Conservation (phyloP, 53 echinoderm and acorn worm genomes). For the Zoroaster sp. region DNA sequence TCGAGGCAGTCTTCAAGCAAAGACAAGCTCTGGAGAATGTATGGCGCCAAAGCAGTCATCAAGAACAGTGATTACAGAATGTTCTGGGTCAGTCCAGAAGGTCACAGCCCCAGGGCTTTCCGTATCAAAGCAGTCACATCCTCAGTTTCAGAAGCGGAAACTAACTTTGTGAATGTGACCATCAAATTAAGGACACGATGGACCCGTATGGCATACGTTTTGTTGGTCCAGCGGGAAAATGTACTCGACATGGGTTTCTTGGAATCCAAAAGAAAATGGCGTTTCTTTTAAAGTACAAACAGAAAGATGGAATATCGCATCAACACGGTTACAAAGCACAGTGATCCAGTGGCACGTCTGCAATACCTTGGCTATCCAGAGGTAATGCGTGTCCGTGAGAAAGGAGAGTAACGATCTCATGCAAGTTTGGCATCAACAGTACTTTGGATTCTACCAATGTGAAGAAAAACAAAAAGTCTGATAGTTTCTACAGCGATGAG, state of each 20-base stretch:
- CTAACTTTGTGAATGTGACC: constrained; percentile 92
- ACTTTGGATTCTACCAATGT: not conserved
- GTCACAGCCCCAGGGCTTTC: constrained; percentile 69
- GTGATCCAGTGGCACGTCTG: constrained; percentile 69
- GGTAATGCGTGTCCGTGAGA: too few relatives aligned
- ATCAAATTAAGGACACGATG: constrained; percentile 58
- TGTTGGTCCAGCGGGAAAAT: constrained; percentile 66
- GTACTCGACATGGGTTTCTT: constrained; percentile 71
- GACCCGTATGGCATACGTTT: constrained; percentile 83
- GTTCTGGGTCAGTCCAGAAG: constrained; percentile 86
- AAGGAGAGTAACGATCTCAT: too few relatives aligned
- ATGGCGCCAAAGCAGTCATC: constrained; percentile 75
- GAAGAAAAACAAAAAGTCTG: not conserved
- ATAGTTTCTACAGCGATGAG: too few relatives aligned
- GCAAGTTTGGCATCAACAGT: constrained; percentile 68
- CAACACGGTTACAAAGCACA: constrained; percentile 72
- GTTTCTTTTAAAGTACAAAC: constrained; percentile 62
- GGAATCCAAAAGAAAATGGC: constrained; percentile 65
- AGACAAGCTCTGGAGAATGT: constrained; percentile 54
- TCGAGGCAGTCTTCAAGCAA: constrained; percentile 69
- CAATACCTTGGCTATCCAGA: constrained; percentile 77
- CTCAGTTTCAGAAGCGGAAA: too few relatives aligned
- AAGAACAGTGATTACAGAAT: constrained; percentile 69
- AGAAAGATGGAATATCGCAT: constrained; percentile 65
- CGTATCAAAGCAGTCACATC: constrained; percentile 69